phyloP scores from a whole-genome alignment of 2,888 invertebrate species.

The Gastracanthus pulcherrimus region DNA sequence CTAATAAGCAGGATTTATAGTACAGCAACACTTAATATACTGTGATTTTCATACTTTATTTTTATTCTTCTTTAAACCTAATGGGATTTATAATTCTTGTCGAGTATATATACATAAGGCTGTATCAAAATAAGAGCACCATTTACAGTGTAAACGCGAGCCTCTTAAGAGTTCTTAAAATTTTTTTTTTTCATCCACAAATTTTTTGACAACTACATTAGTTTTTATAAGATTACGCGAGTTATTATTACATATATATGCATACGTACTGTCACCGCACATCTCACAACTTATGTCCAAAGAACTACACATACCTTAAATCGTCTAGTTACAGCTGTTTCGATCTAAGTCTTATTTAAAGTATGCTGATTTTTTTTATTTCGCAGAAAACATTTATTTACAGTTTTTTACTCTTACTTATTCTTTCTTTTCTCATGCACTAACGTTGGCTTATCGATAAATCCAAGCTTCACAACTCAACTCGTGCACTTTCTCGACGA shows the following conservation, averaged over 20 bases:
- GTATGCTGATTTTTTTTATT: constrained; percentile 30
- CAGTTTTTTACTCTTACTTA: constrained; percentile 24
- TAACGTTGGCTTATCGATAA: constrained; percentile 20
- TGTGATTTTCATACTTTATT: constrained; percentile 41
- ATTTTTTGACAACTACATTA: constrained; percentile 21
- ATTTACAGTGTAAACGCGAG: constrained; percentile 53
- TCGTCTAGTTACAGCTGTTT: constrained; percentile 21
- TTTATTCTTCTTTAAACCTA: constrained; percentile 28
- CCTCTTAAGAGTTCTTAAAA: constrained; percentile 44
- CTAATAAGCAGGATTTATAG: background rate
- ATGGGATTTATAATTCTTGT: constrained; percentile 45
- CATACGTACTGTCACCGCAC: constrained; percentile 36
- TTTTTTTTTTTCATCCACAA: constrained; percentile 19
- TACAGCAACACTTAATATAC: background rate
- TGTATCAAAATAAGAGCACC: constrained; percentile 60
- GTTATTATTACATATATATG: constrained; percentile 23
- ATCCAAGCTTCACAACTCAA: constrained; percentile 1
- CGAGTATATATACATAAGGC: constrained; percentile 57
- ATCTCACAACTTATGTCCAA: constrained; percentile 34
- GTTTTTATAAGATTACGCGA: constrained; percentile 40
- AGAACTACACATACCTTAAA: constrained; percentile 42
- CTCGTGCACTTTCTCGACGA: constrained; percentile 17
- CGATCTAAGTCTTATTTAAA: constrained; percentile 19
- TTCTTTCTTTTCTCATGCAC: background rate
- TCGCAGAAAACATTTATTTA: constrained; percentile 45